phyloP scores from a whole-genome alignment of 2,888 invertebrate species.

The Octodonta nipae region DNA sequence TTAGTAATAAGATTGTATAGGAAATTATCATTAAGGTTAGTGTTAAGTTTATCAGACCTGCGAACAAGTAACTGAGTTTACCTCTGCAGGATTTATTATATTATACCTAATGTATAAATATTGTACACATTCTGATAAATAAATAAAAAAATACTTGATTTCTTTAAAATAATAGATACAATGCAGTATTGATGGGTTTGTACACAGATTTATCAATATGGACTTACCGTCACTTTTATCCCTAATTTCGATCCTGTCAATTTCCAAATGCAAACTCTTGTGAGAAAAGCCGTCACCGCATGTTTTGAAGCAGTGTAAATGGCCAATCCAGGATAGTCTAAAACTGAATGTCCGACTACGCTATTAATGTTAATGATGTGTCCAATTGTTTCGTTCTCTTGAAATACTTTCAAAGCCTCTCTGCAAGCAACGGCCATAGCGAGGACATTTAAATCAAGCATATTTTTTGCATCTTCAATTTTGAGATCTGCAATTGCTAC shows the following conservation, averaged over 20 bases:
- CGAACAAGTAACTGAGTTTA: too few species aligned
- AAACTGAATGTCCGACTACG: slow-evolving; percentile 6
- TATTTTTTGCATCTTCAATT: slow-evolving; percentile 4
- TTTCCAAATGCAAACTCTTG: slow-evolving; percentile 12
- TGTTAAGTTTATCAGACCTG: too few species aligned
- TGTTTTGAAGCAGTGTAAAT: slow-evolving; percentile 13
- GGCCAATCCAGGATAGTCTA: slow-evolving; percentile 8
- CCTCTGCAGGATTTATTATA: too few species aligned
- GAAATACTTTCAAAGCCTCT: slow-evolving; percentile 8
- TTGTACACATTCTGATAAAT: too few species aligned
- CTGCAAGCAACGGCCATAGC: slow-evolving; percentile 4
- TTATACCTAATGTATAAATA: too few species aligned
- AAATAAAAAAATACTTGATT: too few species aligned
- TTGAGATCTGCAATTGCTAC: background rate
- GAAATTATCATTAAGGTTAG: too few species aligned
- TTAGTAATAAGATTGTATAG: too few species aligned
- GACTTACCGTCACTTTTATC: slow-evolving; percentile 14
- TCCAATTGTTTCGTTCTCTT: slow-evolving; percentile 7
- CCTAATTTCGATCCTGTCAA: slow-evolving; percentile 7
- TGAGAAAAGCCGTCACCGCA: slow-evolving; percentile 14
- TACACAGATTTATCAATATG: too few species aligned
- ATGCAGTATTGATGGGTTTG: too few species aligned
- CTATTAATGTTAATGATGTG: slow-evolving; percentile 13
- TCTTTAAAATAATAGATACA: too few species aligned
- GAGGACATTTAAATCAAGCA: slow-evolving; percentile 5